phyloP scores from a whole-genome alignment of 2,113 vertebrate species.

The Cygnus buccinator region DNA sequence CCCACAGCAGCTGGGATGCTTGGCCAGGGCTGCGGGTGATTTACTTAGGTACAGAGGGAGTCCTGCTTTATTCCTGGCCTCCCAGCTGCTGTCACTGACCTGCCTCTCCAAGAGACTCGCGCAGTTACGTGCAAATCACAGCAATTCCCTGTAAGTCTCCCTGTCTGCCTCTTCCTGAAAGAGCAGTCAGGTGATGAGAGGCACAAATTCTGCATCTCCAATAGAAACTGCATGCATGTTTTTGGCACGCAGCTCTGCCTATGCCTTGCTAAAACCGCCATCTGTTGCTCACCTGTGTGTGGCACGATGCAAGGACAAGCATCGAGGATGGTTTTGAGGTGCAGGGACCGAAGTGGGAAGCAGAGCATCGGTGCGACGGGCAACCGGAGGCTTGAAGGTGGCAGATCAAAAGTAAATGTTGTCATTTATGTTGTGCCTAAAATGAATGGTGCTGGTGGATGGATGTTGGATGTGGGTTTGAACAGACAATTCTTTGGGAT shows the following conservation, averaged over 20 bases:
- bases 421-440: background rate
- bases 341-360: background rate
- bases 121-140: accelerated
- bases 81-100: accelerated
- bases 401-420: background rate
- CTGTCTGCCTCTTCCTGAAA: background rate
- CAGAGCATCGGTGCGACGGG: background rate
- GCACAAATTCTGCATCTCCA: background rate
- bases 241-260: background rate
- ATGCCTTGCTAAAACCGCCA: background rate
- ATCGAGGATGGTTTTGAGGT: background rate
- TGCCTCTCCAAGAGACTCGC: background rate
- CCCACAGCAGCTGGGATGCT: background rate
- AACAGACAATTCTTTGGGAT: background rate
- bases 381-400: background rate
- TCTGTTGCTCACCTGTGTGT: accelerated
- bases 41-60: background rate
- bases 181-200: accelerated
- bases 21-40: accelerated
- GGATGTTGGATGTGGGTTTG: background rate
- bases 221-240: accelerated
- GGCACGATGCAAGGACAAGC: background rate
- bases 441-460: background rate
- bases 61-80: background rate
- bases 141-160: background rate